These are phyloP conservation scores for Drosophila subsilvestris DNA, from an alignment of 2,888 invertebrate species.

Conservation along the genomic window DNA sequence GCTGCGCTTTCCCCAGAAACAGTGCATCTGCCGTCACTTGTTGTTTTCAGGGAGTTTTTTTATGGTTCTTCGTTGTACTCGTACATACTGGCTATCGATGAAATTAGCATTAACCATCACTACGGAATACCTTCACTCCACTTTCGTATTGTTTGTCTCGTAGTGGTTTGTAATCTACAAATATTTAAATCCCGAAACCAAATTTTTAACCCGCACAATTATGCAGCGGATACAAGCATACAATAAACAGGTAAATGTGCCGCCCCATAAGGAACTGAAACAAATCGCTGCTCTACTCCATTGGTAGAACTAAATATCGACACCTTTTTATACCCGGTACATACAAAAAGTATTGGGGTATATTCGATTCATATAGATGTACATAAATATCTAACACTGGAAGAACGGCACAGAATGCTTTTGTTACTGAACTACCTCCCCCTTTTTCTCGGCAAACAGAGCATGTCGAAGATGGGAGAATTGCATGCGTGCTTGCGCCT, in stretches of 20 bases:
- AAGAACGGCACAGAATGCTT: conserved; percentile 4
- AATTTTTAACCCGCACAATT: no score
- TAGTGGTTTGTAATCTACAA: conserved; percentile 42
- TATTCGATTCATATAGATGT: no score
- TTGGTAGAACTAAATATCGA: no score
- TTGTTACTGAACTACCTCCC: neutral
- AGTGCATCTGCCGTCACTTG: conserved; percentile 34
- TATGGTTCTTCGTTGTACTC: neutral
- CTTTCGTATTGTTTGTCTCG: conserved; percentile 12
- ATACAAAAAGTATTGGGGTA: no score
- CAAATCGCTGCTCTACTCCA: no score
- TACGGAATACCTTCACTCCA: neutral
- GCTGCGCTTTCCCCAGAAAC: neutral
- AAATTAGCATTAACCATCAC: conserved; percentile 13
- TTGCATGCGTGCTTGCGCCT: conserved; percentile 58
- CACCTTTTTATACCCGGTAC: no score
- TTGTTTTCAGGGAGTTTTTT: conserved; percentile 3
- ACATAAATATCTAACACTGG: no score
- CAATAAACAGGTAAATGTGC: no score
- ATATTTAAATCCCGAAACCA: conserved; percentile 1
- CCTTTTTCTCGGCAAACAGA: conserved; percentile 5
- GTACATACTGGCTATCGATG: conserved; percentile 21
- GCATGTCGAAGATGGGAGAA: conserved; percentile 39
- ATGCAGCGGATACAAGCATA: no score
- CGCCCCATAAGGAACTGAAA: no score